Evolutionary conservation across 2,888 invertebrate species (phyloP).

Genomic region (Helleia helle): DNA sequence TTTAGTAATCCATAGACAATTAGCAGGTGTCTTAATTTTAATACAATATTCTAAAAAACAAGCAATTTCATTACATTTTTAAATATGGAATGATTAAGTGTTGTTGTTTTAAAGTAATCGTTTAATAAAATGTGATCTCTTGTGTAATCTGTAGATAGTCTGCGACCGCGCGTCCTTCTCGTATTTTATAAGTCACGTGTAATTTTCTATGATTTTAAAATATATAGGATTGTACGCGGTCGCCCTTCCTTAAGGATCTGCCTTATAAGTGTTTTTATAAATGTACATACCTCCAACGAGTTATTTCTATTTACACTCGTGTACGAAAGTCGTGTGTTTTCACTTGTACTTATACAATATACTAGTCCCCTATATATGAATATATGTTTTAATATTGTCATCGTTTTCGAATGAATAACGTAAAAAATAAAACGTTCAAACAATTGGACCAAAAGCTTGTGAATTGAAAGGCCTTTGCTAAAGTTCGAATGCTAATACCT

Average conservation of each 20-base stretch:
- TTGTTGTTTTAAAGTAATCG: slow-evolving; percentile 29
- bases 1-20: slow-evolving; percentile 20
- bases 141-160: slow-evolving; percentile 41
- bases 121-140: slow-evolving; percentile 55
- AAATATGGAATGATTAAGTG: slow-evolving; percentile 20
- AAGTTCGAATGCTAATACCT: too few relatives aligned
- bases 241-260: slow-evolving; percentile 56
- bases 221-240: slow-evolving; percentile 30
- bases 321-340: slow-evolving; percentile 29
- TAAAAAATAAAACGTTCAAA: too few relatives aligned
- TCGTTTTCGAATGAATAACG: not conserved
- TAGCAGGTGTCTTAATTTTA: slow-evolving; percentile 29
- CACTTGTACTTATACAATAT: slow-evolving; percentile 39
- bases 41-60: slow-evolving; percentile 52
- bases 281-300: slow-evolving; percentile 51
- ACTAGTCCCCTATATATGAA: slow-evolving; percentile 25
- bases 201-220: not conserved
- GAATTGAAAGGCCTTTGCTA: too few relatives aligned
- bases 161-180: slow-evolving; percentile 33
- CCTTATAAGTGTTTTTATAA: slow-evolving; percentile 69
- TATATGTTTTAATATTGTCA: slow-evolving; percentile 1
- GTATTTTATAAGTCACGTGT: slow-evolving; percentile 14
- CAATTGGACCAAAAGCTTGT: too few relatives aligned
- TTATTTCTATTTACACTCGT: slow-evolving; percentile 27
- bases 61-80: slow-evolving; percentile 44